A percentile compares a stretch with the other conserved stretches of the same genome.
Conservation (phyloP, 2,888 invertebrate species). For the Octodonta nipae region DNA sequence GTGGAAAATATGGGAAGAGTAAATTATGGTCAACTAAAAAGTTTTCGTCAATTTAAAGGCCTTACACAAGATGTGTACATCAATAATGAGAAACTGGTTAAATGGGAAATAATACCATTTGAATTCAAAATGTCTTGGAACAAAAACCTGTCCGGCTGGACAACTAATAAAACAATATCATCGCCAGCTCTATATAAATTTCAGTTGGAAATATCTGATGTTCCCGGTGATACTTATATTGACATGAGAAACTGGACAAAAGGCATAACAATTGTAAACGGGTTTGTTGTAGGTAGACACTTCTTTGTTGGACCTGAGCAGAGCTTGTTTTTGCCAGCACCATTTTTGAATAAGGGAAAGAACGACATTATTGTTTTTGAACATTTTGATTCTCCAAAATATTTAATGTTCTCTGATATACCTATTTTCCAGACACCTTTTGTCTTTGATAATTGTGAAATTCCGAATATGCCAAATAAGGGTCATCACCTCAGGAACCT, state of each 20-base stretch:
- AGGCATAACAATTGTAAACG: slow-evolving; percentile 72
- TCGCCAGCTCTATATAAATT: slow-evolving; percentile 44
- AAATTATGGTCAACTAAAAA: slow-evolving; percentile 38
- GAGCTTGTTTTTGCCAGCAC: slow-evolving; percentile 69
- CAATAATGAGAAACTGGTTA: slow-evolving; percentile 22
- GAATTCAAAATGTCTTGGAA: slow-evolving; percentile 35
- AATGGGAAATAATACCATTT: slow-evolving; percentile 36
- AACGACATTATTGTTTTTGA: slow-evolving; percentile 32
- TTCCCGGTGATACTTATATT: slow-evolving; percentile 60
- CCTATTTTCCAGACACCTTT: too few relatives aligned
- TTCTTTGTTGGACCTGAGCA: slow-evolving; percentile 65
- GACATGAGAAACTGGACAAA: slow-evolving; percentile 71
- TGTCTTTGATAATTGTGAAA: too few relatives aligned
- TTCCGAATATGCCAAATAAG: too few relatives aligned
- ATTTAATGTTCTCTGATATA: slow-evolving; percentile 20
- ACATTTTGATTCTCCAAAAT: slow-evolving; percentile 23
- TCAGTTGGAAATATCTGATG: slow-evolving; percentile 25
- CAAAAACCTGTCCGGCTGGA: slow-evolving; percentile 25
- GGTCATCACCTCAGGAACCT: too few relatives aligned
- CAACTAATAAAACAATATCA: slow-evolving; percentile 10
- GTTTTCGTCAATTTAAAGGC: slow-evolving; percentile 29
- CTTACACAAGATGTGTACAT: slow-evolving; percentile 31
- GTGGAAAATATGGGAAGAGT: slow-evolving; percentile 73
- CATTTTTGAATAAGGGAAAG: slow-evolving; percentile 45
- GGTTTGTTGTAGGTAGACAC: slow-evolving; percentile 73